These are phyloP conservation scores for Coelogynopora nodosa DNA, from an alignment of 2,888 invertebrate genomes.

Conservation along the genomic window DNA sequence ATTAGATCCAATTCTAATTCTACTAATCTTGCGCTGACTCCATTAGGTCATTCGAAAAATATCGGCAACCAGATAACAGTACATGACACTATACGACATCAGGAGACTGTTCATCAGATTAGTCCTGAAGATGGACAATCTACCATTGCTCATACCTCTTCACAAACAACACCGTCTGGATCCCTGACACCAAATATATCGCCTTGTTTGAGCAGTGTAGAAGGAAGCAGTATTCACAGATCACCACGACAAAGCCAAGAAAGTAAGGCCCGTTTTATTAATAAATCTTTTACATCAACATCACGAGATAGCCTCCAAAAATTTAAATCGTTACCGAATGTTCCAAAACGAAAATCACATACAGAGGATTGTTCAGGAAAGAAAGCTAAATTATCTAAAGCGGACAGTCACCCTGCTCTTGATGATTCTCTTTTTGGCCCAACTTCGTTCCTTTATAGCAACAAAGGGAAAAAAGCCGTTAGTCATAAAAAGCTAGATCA, in stretches of 20 bases:
- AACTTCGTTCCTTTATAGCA: background rate
- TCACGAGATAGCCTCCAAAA: too few species aligned
- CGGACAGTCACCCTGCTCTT: background rate
- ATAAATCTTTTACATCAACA: background rate
- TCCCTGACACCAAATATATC: background rate
- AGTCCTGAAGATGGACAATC: background rate
- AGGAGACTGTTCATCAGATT: background rate
- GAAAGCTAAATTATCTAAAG: background rate
- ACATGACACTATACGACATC: background rate
- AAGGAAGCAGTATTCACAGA: background rate
- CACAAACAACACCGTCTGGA: background rate
- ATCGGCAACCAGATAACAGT: background rate
- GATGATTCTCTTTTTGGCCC: background rate
- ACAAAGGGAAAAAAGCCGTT: background rate
- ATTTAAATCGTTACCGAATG: background rate
- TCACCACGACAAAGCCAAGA: background rate
- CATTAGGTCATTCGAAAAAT: background rate
- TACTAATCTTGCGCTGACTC: background rate
- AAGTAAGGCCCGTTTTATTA: background rate
- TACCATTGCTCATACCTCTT: background rate
- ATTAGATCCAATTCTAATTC: background rate
- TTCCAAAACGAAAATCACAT: background rate
- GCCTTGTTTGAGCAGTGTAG: background rate
- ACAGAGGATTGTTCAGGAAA: background rate
- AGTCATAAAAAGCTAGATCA: background rate